These are phyloP conservation scores for Ephydatia muelleri DNA, from an alignment of 37 sponge, comb jelly and placozoan species.

Conservation along the genomic window DNA sequence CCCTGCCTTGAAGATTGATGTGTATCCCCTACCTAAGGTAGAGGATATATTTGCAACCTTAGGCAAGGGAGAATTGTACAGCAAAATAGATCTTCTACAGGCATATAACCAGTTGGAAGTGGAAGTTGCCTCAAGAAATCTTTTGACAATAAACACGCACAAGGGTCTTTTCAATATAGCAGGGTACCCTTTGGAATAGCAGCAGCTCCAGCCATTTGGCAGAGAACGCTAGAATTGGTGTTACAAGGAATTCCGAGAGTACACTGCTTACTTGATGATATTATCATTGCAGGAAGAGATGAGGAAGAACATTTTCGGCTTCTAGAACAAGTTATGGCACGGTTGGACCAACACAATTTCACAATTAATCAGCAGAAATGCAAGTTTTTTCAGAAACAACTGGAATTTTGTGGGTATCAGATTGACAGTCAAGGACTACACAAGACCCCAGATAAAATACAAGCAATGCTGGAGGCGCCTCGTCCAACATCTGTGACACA, in stretches of 20 bases:
- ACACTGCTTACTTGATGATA: constrained; percentile 26
- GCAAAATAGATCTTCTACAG: constrained; percentile 33
- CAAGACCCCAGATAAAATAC: neutral
- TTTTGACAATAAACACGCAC: constrained; percentile 13
- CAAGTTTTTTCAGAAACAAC: constrained; percentile 2
- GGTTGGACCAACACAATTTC: constrained; percentile 5
- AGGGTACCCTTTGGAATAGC: constrained; percentile 10
- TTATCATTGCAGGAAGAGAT: constrained; percentile 23
- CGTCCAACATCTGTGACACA: constrained; percentile 12
- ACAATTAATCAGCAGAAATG: constrained; percentile 17
- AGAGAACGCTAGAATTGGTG: constrained; percentile 18
- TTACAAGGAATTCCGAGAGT: neutral
- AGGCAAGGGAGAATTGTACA: constrained; percentile 16
- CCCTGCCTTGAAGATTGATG: constrained; percentile 22
- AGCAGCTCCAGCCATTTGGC: constrained; percentile 16
- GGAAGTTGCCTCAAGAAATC: neutral
- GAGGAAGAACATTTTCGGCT: constrained; percentile 13
- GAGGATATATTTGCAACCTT: constrained; percentile 39
- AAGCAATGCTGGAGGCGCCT: constrained; percentile 19
- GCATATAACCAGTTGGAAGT: constrained; percentile 8
- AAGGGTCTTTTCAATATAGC: constrained; percentile 3
- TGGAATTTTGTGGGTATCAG: constrained; percentile 4
- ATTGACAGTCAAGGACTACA: neutral
- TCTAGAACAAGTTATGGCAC: neutral
- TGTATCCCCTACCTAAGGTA: constrained; percentile 28